These are phyloP conservation scores for Sycobia sp. DNA, from an alignment of 1,140 invertebrate species.

Conservation along the genomic window DNA sequence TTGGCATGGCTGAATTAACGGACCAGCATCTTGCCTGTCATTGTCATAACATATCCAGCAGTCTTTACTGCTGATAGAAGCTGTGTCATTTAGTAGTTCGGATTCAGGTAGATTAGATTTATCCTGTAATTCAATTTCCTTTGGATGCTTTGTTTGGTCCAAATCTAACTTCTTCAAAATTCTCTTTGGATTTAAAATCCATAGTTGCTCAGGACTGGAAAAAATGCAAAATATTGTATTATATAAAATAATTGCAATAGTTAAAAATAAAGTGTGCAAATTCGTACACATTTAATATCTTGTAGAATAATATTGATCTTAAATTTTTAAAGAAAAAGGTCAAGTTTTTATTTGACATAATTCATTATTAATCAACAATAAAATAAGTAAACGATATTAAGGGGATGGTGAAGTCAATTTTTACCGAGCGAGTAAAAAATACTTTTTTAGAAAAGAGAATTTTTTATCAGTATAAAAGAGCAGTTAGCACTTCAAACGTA, in stretches of 20 bases:
- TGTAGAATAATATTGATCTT: too few species aligned
- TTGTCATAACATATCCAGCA: slow-evolving; percentile 95
- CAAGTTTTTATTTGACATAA: too few species aligned
- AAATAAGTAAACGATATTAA: too few species aligned
- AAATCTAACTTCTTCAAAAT: slow-evolving; percentile 72
- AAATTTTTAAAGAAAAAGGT: too few species aligned
- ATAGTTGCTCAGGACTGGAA: slow-evolving; percentile 83
- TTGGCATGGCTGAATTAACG: slow-evolving; percentile 86
- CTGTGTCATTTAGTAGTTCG: slow-evolving; percentile 42
- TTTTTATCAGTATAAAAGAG: too few species aligned
- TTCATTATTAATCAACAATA: too few species aligned
- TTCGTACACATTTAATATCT: too few species aligned
- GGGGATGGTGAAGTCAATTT: too few species aligned
- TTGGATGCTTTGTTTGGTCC: slow-evolving; percentile 52
- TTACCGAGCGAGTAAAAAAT: too few species aligned
- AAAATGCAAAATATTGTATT: not conserved
- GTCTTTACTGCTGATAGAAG: slow-evolving; percentile 66
- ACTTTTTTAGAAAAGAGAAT: too few species aligned
- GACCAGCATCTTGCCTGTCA: slow-evolving; percentile 74
- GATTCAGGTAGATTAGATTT: slow-evolving; percentile 46
- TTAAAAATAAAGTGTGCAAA: slow-evolving; percentile 1
- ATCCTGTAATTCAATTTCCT: slow-evolving; percentile 65
- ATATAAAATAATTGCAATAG: not conserved
- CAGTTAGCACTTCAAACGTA: too few species aligned
- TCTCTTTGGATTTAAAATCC: slow-evolving; percentile 90